Evolutionary conservation across 2,888 invertebrate genomes (phyloP).

Genomic region (Allolobophora icterica): DNA sequence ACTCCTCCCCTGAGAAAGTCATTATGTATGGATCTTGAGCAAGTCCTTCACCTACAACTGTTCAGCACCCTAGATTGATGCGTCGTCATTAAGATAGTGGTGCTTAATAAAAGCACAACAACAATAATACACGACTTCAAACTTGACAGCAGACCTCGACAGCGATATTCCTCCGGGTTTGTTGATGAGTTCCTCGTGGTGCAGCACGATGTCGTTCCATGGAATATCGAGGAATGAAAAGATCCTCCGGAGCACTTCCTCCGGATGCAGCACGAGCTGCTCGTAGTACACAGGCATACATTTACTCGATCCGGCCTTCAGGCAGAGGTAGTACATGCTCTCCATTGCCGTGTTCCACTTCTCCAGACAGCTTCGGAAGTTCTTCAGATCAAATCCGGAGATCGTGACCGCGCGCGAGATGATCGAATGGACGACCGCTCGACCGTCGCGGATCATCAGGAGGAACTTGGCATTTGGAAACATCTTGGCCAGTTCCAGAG

Average conservation of each 20-base stretch:
- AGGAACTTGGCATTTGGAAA: slow-evolving; percentile 98
- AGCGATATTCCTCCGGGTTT: slow-evolving; percentile 91
- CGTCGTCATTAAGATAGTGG: too few species aligned
- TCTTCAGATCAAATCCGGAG: slow-evolving; percentile 71
- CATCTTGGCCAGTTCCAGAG: slow-evolving; percentile 88
- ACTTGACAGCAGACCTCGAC: slow-evolving; percentile 77
- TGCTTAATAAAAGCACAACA: too few species aligned
- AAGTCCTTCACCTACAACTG: too few species aligned
- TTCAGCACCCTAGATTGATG: too few species aligned
- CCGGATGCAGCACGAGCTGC: slow-evolving; percentile 92
- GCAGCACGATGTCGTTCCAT: slow-evolving; percentile 93
- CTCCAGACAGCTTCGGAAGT: slow-evolving; percentile 87
- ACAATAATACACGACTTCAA: too few species aligned
- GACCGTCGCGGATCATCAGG: slow-evolving; percentile 96
- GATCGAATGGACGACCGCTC: slow-evolving; percentile 97
- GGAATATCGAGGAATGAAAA: slow-evolving; percentile 86
- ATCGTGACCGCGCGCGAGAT: slow-evolving; percentile 89
- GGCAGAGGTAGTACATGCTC: slow-evolving; percentile 75
- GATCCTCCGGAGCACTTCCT: slow-evolving; percentile 74
- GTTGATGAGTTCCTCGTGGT: slow-evolving; percentile 96
- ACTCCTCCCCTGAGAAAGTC: too few species aligned
- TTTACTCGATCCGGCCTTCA: slow-evolving; percentile 64
- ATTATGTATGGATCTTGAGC: too few species aligned
- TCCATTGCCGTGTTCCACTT: slow-evolving; percentile 97
- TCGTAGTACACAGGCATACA: slow-evolving; percentile 95